phyloP scores from a whole-genome alignment of 2,888 invertebrate genomes.

The Sinopyrophorus schimmeli region DNA sequence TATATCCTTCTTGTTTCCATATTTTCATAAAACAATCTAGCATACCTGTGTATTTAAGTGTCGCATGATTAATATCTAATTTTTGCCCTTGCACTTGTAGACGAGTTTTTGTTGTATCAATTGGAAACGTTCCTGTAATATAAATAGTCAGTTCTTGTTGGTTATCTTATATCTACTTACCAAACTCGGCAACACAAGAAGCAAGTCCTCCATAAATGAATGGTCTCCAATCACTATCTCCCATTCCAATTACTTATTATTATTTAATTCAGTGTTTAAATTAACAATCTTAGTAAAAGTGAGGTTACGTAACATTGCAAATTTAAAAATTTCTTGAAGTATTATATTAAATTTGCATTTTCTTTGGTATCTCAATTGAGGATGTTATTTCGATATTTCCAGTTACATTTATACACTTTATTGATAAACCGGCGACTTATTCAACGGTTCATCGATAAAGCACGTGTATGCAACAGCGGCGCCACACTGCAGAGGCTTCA shows the following conservation, averaged over 20 bases:
- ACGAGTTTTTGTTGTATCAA: slow-evolving; percentile 93
- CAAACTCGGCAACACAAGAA: slow-evolving; percentile 91
- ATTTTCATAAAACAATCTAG: slow-evolving; percentile 88
- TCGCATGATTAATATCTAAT: slow-evolving; percentile 73
- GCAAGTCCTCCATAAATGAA: slow-evolving; percentile 94
- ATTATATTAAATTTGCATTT: no score
- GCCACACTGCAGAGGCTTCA: no score
- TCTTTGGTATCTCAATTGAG: no score
- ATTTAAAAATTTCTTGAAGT: no score
- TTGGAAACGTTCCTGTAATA: slow-evolving; percentile 92
- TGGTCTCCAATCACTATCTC: slow-evolving; percentile 85
- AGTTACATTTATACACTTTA: no score
- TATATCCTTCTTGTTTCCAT: slow-evolving; percentile 81
- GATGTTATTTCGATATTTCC: no score
- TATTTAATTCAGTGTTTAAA: background rate
- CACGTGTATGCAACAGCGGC: no score
- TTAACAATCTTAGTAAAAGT: no score
- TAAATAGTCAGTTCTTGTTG: no score
- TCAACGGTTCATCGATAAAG: no score
- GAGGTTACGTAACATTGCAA: slow-evolving; percentile 10
- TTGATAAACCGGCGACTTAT: no score
- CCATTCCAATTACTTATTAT: slow-evolving; percentile 61
- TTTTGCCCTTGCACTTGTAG: slow-evolving; percentile 93
- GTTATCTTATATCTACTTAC: slow-evolving; percentile 64
- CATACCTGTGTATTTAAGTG: slow-evolving; percentile 87